Conservation (phyloP, 2,113 vertebrate genomes). For the Brachionichthys hirsutus region DNA sequence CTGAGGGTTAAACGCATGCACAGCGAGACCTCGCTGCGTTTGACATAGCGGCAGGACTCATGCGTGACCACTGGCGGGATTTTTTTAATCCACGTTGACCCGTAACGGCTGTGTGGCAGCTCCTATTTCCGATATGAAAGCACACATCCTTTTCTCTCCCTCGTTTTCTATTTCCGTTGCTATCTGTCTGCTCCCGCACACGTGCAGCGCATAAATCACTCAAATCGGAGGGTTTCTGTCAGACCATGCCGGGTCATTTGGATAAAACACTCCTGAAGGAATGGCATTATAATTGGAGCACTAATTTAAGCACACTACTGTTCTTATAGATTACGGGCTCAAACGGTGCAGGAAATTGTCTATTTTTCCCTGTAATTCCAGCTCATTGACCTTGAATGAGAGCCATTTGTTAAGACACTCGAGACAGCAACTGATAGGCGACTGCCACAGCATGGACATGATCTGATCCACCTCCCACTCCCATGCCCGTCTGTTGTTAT, state of each 20-base stretch:
- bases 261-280: constrained; percentile 54
- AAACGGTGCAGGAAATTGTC: constrained; percentile 67
- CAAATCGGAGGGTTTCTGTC: constrained; percentile 14
- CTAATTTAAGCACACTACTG: constrained; percentile 64
- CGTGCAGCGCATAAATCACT: constrained; percentile 16
- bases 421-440: constrained; percentile 45
- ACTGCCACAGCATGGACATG: constrained; percentile 40
- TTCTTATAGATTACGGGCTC: constrained; percentile 65
- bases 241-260: constrained; percentile 32
- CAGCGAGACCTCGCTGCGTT: background rate
- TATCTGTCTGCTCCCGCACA: background rate
- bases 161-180: too few species aligned
- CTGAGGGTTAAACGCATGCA: background rate
- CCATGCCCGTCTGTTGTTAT: constrained; percentile 36
- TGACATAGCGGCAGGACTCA: background rate
- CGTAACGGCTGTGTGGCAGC: constrained; percentile 4
- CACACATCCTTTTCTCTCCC: constrained; percentile 1
- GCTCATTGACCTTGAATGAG: constrained; percentile 75
- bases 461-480: constrained; percentile 29
- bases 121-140: constrained; percentile 6
- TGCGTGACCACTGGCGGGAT: background rate
- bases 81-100: constrained; percentile 5
- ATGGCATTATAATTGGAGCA: constrained; percentile 50
- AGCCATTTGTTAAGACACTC: constrained; percentile 68
- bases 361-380: constrained; percentile 62